Evolutionary conservation across 1,140 invertebrate species (phyloP), one percentile per base, ranked within the genome.

Genomic region (Neodiprion virginianus): DNA sequence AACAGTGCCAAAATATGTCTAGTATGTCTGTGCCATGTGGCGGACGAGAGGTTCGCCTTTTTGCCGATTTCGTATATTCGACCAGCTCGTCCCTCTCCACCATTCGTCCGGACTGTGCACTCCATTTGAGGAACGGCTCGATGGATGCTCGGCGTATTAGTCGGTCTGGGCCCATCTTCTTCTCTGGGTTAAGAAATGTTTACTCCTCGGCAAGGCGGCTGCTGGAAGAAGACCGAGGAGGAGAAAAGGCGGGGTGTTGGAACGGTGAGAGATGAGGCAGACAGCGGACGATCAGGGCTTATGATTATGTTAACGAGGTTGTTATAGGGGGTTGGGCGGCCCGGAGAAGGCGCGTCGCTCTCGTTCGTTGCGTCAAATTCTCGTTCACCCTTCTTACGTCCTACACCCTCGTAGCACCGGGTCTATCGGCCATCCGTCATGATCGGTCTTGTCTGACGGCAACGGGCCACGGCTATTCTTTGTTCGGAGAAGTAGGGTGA

Each of bases 361-460:
- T 47, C 12, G 67, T 69, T 23, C 67, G 67, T 23, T 69, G 10
- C 67, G 21, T 69, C 21, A 69, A 69, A 12, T 12, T 23, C 21
- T 1, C 67, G 21, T 69, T 69, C 67, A 23, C 53, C 53, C n/a
- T 11, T 12, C 10, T 69, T 12, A 47, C 67, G 21, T 69, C 40
- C 23, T 1, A 65, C 53, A 61, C 53, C n/a, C n/a, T 61, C n/a
- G 11, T 47, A 28, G 14, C 47, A 7, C 7, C 68, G 68, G 10
- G 7, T 21, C 14, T 21, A 66, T 71, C 70, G 8, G 70, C 70
- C 14, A 82, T 82, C 79, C 75, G 76, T 82, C 81, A 82, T 80
- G 79, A 81, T 81, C 80, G 74, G 76, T 81, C 79, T 82, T 81
- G 76, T 76, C 75, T 49, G 73, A 40, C 40, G 48, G 48, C n/a